These are phyloP conservation scores for Camponotus pennsylvanicus DNA, from an alignment of 1,140 invertebrate genomes.

Conservation along the genomic window DNA sequence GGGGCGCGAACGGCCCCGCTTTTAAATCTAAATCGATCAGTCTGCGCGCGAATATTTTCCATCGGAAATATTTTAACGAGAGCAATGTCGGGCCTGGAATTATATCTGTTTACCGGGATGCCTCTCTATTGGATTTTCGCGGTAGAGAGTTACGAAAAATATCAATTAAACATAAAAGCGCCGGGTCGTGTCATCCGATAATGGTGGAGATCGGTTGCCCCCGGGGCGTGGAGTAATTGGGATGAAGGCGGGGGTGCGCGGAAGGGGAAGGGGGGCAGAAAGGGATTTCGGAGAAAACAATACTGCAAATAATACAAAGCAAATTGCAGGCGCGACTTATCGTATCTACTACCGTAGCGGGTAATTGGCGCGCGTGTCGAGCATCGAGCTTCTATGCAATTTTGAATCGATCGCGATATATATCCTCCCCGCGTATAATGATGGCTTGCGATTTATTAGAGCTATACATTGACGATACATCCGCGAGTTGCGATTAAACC, in stretches of 20 bases:
- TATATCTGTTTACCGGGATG: conserved; percentile 80
- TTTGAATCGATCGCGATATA: conserved; percentile 54
- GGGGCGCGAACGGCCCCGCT: background rate
- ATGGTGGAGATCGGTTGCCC: conserved; percentile 79
- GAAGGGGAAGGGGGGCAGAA: conserved; percentile 16
- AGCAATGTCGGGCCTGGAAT: conserved; percentile 81
- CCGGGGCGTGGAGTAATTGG: conserved; percentile 77
- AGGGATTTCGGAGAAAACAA: conserved; percentile 68
- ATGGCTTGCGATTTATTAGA: conserved; percentile 37
- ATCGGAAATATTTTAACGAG: conserved; percentile 83
- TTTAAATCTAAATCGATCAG: conserved; percentile 55
- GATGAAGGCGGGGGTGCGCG: conserved; percentile 56
- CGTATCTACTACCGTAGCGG: conserved; percentile 44
- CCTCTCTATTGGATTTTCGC: conserved; percentile 77
- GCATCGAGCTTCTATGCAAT: conserved; percentile 51
- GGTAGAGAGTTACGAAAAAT: conserved; percentile 79
- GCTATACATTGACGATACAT: conserved; percentile 4
- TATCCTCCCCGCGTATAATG: conserved; percentile 25
- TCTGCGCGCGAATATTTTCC: conserved; percentile 74
- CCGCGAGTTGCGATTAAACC: conserved; percentile 28
- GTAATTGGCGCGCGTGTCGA: conserved; percentile 69
- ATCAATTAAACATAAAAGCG: conserved; percentile 82
- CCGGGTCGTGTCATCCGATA: conserved; percentile 80
- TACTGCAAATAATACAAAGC: conserved; percentile 75
- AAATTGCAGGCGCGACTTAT: conserved; percentile 75